Base-by-base conservation (phyloP, 2,113 vertebrate species). In the Cricetomys ansorgei region DNA sequence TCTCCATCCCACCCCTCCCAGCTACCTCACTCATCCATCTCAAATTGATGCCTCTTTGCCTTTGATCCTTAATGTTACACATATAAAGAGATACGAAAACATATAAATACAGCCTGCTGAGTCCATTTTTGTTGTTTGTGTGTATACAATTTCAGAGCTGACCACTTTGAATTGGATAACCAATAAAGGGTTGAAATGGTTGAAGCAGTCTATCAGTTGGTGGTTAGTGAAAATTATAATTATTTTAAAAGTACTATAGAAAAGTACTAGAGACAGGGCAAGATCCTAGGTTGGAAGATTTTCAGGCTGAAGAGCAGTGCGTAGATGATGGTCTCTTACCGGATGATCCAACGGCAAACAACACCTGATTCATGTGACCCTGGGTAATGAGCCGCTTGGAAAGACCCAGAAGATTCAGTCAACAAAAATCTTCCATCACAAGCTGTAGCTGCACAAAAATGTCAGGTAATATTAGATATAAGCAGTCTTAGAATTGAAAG, bases 381-480 rank as follows among this genome's bases (percentile, higher is more conserved):
- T 81, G 98, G 99, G 91, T 98, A 98, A 95, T 97, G 97, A 94
- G 97, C 81, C 31, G 98, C 98, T 40, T 99, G 98, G 72, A 99
- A 99, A 94, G 96, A 98, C 21, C 99, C 99, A 62, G 97, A 98
- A n/a, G 98, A 96, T 25, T 86, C 98, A 40, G 96, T 98, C 96
- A 99, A 93, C 88, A 99, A 97, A 98, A 98, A 99, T 93, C 98
- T 98, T 97, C 99, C 99, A 97, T 99, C 99, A 96, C 99, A 99
- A 91, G 84, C 45, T 55, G 98, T 64, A 97, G 98, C 99, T 99
- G 98, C 88, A 97, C 97, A 98, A 92, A 98, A 43, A 97, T 17
- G 89, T 73, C 65, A 67, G 95, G 89, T 76, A 96, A 69, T 53
- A 43, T 97, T 92, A 97, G 62, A 96, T 53, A 96, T 94, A 96